A percentile compares a stretch with the other conserved stretches of the same genome.
Evolutionary conservation across 2,113 vertebrate species (phyloP).

Genomic region (Pachypanchax playfairii): DNA sequence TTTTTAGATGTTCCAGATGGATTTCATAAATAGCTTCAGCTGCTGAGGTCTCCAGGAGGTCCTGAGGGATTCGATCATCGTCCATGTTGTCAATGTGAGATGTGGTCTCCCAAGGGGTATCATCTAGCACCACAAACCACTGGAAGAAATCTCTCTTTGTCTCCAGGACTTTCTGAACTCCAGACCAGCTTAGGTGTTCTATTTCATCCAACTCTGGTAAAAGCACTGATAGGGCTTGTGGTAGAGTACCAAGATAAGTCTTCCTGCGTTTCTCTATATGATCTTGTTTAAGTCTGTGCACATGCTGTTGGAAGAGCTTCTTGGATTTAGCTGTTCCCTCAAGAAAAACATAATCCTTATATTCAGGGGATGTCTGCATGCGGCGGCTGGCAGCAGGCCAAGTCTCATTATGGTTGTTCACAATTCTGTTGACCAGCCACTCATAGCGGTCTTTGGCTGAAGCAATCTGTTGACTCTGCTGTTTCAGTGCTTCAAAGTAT

Average conservation of each 20-base stretch:
- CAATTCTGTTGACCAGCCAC: conserved; percentile 88
- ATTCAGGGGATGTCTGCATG: conserved; percentile 88
- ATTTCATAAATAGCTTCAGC: conserved; percentile 85
- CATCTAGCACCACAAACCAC: conserved; percentile 95
- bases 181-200: conserved; percentile 87
- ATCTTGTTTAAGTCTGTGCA: conserved; percentile 92
- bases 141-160: conserved; percentile 88
- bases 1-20: conserved; percentile 89
- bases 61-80: conserved; percentile 90
- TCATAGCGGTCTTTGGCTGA: conserved; percentile 95
- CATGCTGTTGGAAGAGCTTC: conserved; percentile 93
- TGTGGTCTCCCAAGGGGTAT: conserved; percentile 93
- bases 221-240: conserved; percentile 86
- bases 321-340: conserved; percentile 94
- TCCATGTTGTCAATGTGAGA: conserved; percentile 88
- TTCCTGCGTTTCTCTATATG: conserved; percentile 90
- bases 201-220: conserved; percentile 90
- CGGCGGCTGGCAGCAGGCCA: conserved; percentile 83
- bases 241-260: conserved; percentile 85
- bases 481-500: conserved; percentile 96
- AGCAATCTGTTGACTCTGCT: conserved; percentile 97
- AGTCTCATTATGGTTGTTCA: conserved; percentile 90
- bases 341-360: conserved; percentile 93
- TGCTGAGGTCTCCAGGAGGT: conserved; percentile 87
- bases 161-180: conserved; percentile 89